Percentiles rank a stretch among this genome's conserved stretches.
phyloP scores from a whole-genome alignment of 2,797 vertebrate species.

The Platalea minor region DNA sequence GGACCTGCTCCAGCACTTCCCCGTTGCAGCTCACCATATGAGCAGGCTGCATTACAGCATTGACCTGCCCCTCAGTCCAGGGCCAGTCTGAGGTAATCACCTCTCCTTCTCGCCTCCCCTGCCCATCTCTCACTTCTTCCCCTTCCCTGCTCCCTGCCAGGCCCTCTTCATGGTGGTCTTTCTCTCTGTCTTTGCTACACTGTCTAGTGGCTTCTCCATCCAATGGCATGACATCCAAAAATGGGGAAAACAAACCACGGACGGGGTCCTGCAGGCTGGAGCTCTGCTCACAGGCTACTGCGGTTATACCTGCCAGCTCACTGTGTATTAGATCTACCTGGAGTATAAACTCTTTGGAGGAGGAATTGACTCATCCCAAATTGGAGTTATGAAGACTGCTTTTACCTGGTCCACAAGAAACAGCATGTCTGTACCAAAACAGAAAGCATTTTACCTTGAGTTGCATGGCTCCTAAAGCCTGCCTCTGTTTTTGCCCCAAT shows the following conservation, averaged over 20 bases:
- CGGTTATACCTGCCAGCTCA: neutral
- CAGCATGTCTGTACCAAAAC: neutral
- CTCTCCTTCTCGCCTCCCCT: neutral
- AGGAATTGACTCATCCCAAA: neutral
- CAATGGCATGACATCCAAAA: neutral
- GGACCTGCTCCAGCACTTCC: fast-evolving
- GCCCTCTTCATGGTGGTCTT: neutral
- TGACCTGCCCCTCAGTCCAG: neutral
- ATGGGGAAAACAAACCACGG: fast-evolving
- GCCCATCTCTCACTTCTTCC: neutral
- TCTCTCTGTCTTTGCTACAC: neutral
- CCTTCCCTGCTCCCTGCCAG: neutral
- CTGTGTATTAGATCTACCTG: neutral
- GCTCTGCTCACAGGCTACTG: neutral
- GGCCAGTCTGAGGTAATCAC: neutral
- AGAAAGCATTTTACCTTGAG: neutral
- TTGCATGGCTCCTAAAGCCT: neutral
- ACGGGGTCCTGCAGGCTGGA: neutral
- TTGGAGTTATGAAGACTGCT: neutral
- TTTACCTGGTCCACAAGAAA: neutral
- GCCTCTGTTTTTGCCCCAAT: neutral
- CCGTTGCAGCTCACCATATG: fast-evolving
- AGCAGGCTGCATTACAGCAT: fast-evolving
- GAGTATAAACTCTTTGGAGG: neutral
- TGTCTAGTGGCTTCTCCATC: neutral